Evolutionary conservation across 2,797 vertebrate species (phyloP).

Genomic region (Poecilia velifera): DNA sequence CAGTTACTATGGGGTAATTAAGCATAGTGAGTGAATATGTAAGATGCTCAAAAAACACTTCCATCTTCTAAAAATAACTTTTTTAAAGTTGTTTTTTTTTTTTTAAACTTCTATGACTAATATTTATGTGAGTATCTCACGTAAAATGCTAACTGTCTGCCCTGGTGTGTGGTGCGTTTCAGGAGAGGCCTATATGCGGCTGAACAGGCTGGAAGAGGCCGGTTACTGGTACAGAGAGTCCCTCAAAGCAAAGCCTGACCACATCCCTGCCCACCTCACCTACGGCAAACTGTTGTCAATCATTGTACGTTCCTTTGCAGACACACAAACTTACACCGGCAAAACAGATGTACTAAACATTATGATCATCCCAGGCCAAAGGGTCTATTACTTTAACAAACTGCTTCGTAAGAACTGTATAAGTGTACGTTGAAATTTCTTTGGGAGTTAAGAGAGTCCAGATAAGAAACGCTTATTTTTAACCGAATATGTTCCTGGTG

Average conservation of each 20-base stretch:
- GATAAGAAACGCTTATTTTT: not conserved
- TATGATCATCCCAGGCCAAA: slow-evolving; percentile 12
- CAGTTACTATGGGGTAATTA: not conserved
- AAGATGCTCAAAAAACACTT: not conserved
- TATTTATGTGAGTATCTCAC: not conserved
- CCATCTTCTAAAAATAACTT: not conserved
- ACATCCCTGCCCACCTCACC: slow-evolving; percentile 94
- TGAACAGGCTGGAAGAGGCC: slow-evolving; percentile 88
- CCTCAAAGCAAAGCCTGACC: slow-evolving; percentile 89
- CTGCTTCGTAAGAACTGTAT: not conserved
- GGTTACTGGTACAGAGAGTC: slow-evolving; percentile 92
- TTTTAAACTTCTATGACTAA: not conserved
- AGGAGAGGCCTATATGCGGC: slow-evolving; percentile 94
- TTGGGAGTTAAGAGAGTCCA: not conserved
- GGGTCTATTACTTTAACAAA: not conserved
- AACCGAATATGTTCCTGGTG: not conserved
- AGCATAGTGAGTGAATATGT: not conserved
- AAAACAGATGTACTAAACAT: slow-evolving; percentile 1
- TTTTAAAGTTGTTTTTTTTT: not conserved
- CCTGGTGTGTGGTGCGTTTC: slow-evolving; percentile 26
- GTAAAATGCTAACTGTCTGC: not conserved
- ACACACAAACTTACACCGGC: slow-evolving; percentile 2
- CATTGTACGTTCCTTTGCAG: slow-evolving; percentile 78
- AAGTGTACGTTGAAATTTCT: not conserved
- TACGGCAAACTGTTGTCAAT: slow-evolving; percentile 91